Base-by-base conservation (phyloP, 2,113 vertebrate species). In the Arvicanthis niloticus region DNA sequence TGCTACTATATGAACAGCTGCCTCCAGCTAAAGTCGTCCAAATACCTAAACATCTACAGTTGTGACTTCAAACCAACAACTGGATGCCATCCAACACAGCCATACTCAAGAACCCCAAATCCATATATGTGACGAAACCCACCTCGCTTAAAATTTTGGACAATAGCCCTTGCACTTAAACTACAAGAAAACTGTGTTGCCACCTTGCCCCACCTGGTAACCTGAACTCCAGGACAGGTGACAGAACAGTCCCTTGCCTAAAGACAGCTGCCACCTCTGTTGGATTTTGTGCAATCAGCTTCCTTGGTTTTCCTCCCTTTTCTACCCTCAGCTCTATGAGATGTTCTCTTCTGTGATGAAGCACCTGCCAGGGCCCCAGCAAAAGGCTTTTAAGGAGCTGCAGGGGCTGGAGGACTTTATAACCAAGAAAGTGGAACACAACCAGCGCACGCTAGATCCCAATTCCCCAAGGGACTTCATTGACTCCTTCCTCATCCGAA, bases 311-410 rank as follows among this genome's bases (percentile, higher is more conserved):
- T 22, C 17, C 21, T 24, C 9, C 53, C 15, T 3, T 56, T 4
- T 31, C 26, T 26, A 19, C 72, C 88, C 37, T 58, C 97, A 99
- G 99, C 89, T 99, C 89, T 98, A 98, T 58, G 99, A 99, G 58
- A 81, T 99, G 96, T 99, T 99, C 84, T 98, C 98, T 0, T 94
- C 97, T 6, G 53, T 99, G 67, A 97, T 99, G 98, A 98, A 98
- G 2, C 42, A 26, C 67, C 92, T 99, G 37, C 99, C 99, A 0
- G 99, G 99, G 0, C 94, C 48, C 0, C 99, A 99, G 0, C 98
- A 98, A 2, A 87, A 42, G 0, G 0, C 96, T 0, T 98, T 98
- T 7, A 97, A 96, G 31, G 29, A 97, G 0, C 48, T 98, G 4
- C 62, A 98, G 0, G 97, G 98, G 8, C 6, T 99, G 19, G 98